Evolutionary conservation across 2,113 vertebrate species (phyloP), one percentile per base, ranked within the genome.

Genomic region (Mixornis gularis): DNA sequence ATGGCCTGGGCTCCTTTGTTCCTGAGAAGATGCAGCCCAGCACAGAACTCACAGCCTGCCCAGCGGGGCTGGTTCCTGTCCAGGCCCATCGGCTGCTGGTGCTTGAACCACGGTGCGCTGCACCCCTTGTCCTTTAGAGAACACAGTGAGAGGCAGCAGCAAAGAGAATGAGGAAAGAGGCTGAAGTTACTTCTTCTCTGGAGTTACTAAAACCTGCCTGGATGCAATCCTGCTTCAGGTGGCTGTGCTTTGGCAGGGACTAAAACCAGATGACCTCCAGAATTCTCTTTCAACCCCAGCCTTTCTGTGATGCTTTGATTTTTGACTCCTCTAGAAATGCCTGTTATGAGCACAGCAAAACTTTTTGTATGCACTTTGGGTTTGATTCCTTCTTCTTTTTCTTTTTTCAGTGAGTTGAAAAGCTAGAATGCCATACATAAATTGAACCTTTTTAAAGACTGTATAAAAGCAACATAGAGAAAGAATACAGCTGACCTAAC

Each of bases 31-130:
- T 13, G 26, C 1, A 10, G 24, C 44, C 49, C 49, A 13, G 44
- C 36, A 6, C 27, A 5, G 65, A n/a, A 3, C 25, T 65, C 21
- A 11, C 0, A 16, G 49, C 5, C 24, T 53, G 43, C 19, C 10
- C 21, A 13, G 59, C 17, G 13, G 30, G n/a, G 65, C 78, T 43
- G 65, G 7, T n/a, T 55, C 52, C 55, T 22, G 29, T 6, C n/a
- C 13, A 17, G 20, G 10, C 13, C 7, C 36, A 0, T 3, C 0
- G 1, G 5, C 4, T 2, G 2, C 13, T 46, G 65, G 4, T 16
- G 25, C 27, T n/a, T 15, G 52, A n/a, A 4, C 43, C 43, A 3
- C 5, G 3, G 29, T 5, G 34, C 12, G 62, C 16, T 27, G 62
- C 32, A 1, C 5, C 29, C 12, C 17, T 34, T 12, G 14, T 17